Evolutionary conservation across 2,888 invertebrate genomes (phyloP).

Genomic region (Limnephilus lunatus): DNA sequence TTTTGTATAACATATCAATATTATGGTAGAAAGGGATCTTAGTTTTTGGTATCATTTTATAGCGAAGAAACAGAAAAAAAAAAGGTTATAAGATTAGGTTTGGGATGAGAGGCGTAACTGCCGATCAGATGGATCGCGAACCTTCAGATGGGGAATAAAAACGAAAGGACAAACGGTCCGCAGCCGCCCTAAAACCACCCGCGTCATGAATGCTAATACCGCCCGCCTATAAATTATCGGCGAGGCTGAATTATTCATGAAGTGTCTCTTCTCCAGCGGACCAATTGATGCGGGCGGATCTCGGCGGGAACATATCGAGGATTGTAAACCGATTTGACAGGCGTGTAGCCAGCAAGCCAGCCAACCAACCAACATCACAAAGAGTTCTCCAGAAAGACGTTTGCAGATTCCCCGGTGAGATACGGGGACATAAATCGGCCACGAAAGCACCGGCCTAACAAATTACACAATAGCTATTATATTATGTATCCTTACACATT

Average conservation of each 20-base stretch:
- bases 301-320: slow-evolving; percentile 39
- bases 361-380: neutral
- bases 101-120: slow-evolving; percentile 5
- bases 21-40: neutral
- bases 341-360: slow-evolving; percentile 16
- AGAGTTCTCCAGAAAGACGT: slow-evolving; percentile 8
- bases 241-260: slow-evolving; percentile 64
- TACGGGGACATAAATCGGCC: slow-evolving; percentile 4
- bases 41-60: neutral
- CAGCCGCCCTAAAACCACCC: slow-evolving; percentile 49
- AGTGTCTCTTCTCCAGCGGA: slow-evolving; percentile 49
- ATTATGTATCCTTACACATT: neutral
- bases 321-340: slow-evolving; percentile 41
- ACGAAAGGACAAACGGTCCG: slow-evolving; percentile 59
- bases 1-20: neutral
- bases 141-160: slow-evolving; percentile 54
- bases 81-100: neutral
- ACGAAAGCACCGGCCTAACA: neutral
- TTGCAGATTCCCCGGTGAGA: slow-evolving; percentile 16
- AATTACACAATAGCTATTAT: neutral
- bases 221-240: slow-evolving; percentile 64
- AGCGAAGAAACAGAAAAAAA: neutral
- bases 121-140: slow-evolving; percentile 6
- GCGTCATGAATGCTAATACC: slow-evolving; percentile 65
- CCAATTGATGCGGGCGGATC: slow-evolving; percentile 60